phyloP scores from a whole-genome alignment of 2,797 vertebrate genomes.

The Austrolebias charrua region DNA sequence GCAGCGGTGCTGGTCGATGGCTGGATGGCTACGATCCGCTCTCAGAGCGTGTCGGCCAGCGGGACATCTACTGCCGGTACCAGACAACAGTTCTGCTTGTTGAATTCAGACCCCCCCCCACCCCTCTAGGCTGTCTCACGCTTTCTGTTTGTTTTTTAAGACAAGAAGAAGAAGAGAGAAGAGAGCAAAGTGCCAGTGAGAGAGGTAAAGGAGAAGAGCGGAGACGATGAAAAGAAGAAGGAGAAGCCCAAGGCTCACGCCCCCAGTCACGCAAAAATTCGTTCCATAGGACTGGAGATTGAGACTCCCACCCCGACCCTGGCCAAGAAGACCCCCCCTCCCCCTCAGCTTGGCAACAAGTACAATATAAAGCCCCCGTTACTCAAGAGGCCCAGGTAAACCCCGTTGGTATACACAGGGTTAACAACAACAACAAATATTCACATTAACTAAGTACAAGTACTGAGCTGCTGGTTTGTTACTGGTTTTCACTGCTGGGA shows the following conservation, averaged over 20 bases:
- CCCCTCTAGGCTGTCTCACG: background rate
- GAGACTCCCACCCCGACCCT: conserved; percentile 83
- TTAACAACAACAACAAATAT: no score
- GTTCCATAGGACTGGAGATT: conserved; percentile 92
- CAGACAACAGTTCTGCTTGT: fast-evolving
- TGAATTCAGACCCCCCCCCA: no score
- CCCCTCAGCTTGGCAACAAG: conserved; percentile 86
- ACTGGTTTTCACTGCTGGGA: no score
- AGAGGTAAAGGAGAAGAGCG: conserved; percentile 80
- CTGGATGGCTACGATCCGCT: conserved; percentile 96
- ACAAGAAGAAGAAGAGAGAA: conserved; percentile 91
- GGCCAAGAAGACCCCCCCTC: conserved; percentile 79
- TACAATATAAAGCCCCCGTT: conserved; percentile 92
- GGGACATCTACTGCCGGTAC: conserved; percentile 69
- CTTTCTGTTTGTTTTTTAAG: conserved; percentile 38
- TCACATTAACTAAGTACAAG: no score
- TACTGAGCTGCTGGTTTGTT: no score
- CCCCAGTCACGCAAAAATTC: conserved; percentile 93
- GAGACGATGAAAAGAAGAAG: conserved; percentile 87
- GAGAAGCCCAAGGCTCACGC: conserved; percentile 94
- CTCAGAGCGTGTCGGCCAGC: conserved; percentile 85
- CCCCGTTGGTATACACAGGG: no score
- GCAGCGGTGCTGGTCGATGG: conserved; percentile 89
- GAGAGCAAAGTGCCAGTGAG: conserved; percentile 79
- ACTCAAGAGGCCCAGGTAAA: conserved; percentile 89